Base-by-base conservation (phyloP, 2,888 invertebrate genomes). In the Drosophila kuntzei region DNA sequence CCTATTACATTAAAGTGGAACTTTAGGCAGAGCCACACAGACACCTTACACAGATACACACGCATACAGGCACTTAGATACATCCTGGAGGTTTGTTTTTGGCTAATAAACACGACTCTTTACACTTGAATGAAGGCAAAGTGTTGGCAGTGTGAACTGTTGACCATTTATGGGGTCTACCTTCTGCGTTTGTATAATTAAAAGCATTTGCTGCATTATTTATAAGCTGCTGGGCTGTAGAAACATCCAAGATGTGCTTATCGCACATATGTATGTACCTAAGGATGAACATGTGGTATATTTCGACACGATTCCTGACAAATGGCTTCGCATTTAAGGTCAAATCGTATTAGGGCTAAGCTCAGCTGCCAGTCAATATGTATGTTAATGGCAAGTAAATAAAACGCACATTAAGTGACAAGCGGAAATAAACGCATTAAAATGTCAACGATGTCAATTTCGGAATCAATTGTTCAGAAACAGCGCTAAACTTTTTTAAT, bases 401-500 rank as follows among this genome's bases (percentile, higher is more conserved):
- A 62, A 65, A 65, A 47, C 46, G 54, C 69, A 62, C 67, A 67
- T 66, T 70, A 76, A 72, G 71, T 76, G 76, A 72, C 80, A 74
- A 54, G 68, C 76, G 76, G 65, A 82, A 67, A 73, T 75, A 75
- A 73, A 84, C 80, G 80, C 87, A 72, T 79, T 85, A 85, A 82
- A 82, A 86, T 82, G 76, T 71, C 80, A 73, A 71, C 71, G 71
- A 72, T 82, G 80, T 78, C 71, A 75, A 75, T 73, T 73, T 80
- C 51, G 71, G 76, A 82, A 79, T 80, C 83, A 86, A 79, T 83
- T 86, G 78, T 78, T 73, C 76, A 67, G 69, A 78, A 83, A 71
- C 68, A 76, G 43, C 61, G 72, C 61, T 34, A 36, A 86, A 85
- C 83, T 88, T 88, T 85, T 86, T 88, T 88, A 85, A 85, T 88